Evolutionary conservation across 2,797 vertebrate genomes (phyloP), one percentile per base, ranked within the genome.

Genomic region (Cheirogaleus major): DNA sequence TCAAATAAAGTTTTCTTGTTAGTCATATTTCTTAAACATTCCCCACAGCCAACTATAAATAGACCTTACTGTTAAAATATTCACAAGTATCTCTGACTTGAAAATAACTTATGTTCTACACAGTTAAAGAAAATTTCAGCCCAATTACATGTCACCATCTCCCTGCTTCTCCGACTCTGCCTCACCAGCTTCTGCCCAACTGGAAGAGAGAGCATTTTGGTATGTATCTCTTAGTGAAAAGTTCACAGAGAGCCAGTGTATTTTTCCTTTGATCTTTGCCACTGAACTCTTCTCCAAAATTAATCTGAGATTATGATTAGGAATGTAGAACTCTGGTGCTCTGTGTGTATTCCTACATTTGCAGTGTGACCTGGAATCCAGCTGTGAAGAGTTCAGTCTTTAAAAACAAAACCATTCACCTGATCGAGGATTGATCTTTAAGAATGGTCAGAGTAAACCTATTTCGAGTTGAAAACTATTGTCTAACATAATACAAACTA

Each of bases 1-100:
- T 84, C 50, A 86, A 96, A 81, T 83, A 93, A 82, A 93, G 45
- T 59, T 95, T 32, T 61, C 73, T 6, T 75, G 85, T 85, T 82
- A 93, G 41, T 81, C 43, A 27, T 48, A 59, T 78, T 88, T 89
- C 67, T 95, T 79, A 91, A 90, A 93, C 87, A 78, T 55, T 69
- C 13, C 59, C 55, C 70, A 43, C 32, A 95, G 86, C n/a, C 35
- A 91, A 87, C 38, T 67, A 82, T 55, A 81, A 79, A 86, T 25
- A 82, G 41, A 59, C 0, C 32, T 96, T 38, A 55, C 43, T 92
- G 86, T n/a, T 52, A 89, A 95, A 94, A 95, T 41, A 92, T 75
- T 57, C 89, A 85, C 69, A 75, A 90, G 55, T 85, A 75, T 94
- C 35, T 93, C 41, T 86, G 78, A 87, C 48, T 48, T 67, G 32